Percentiles rank a stretch among this genome's conserved stretches.
Conservation (phyloP, 2,888 invertebrate genomes). For the Colostygia pectinataria region DNA sequence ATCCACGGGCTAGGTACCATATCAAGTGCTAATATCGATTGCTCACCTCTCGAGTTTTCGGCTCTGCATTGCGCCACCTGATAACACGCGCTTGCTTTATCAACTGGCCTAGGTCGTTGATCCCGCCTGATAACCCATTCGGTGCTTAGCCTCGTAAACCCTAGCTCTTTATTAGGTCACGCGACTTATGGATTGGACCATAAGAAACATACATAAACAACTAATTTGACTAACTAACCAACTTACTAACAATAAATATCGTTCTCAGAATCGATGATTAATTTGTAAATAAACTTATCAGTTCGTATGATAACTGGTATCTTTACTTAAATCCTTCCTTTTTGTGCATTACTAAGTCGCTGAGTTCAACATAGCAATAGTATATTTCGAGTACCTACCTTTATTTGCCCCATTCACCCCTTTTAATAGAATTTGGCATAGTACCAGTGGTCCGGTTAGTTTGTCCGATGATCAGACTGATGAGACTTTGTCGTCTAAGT, state of each 20-base stretch:
- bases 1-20: conserved; percentile 9
- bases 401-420: no score
- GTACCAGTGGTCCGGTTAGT: no score
- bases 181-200: neutral
- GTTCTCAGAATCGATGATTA: conserved; percentile 20
- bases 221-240: neutral
- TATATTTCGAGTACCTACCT: no score
- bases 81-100: conserved; percentile 62
- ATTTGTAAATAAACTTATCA: conserved; percentile 15
- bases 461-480: no score
- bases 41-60: conserved; percentile 58
- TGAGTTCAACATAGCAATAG: neutral
- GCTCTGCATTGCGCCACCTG: conserved; percentile 74
- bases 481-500: no score
- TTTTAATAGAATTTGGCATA: no score
- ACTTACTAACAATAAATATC: neutral
- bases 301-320: conserved; percentile 15
- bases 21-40: conserved; percentile 67
- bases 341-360: no score
- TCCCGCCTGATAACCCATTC: conserved; percentile 56
- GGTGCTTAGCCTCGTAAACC: conserved; percentile 29
- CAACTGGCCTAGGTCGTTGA: conserved; percentile 57
- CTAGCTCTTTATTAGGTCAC: conserved; percentile 19
- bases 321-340: neutral
- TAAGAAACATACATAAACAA: conserved; percentile 8